phyloP scores from a whole-genome alignment of 2,888 invertebrate genomes.

The Pseudococcus viburni region DNA sequence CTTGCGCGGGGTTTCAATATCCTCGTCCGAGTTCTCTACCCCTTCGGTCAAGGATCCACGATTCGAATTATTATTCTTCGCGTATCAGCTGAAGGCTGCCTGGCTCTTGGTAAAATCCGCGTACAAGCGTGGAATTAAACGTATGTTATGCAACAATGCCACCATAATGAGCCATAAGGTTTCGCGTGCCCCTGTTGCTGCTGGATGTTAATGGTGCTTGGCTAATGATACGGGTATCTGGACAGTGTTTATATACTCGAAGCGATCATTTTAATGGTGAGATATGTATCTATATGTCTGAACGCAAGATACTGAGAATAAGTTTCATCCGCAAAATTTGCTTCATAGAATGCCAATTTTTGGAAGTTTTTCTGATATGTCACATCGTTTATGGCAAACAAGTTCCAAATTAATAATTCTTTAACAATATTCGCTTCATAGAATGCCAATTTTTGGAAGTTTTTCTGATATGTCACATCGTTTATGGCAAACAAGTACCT shows the following conservation, averaged over 20 bases:
- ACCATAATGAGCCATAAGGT: constrained; percentile 41
- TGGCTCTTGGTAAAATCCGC: background rate
- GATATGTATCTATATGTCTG: background rate
- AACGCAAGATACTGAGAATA: too few species aligned
- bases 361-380: too few species aligned
- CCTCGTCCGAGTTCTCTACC: background rate
- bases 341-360: too few species aligned
- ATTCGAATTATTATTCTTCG: background rate
- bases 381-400: too few species aligned
- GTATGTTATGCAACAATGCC: constrained; percentile 26
- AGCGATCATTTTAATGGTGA: background rate
- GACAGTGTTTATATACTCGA: background rate
- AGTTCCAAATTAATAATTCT: too few species aligned
- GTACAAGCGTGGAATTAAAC: constrained; percentile 1
- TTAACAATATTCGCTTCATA: too few species aligned
- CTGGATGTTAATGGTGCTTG: background rate
- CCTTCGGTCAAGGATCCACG: background rate
- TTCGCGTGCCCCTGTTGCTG: background rate
- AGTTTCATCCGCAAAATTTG: too few species aligned
- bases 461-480: too few species aligned
- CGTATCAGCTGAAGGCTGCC: background rate
- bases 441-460: too few species aligned
- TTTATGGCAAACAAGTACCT: too few species aligned
- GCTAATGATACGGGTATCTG: constrained; percentile 40
- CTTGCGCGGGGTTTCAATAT: background rate